Evolutionary conservation across 2,113 vertebrate genomes (phyloP).

Genomic region (Pelmatolapia mariae): DNA sequence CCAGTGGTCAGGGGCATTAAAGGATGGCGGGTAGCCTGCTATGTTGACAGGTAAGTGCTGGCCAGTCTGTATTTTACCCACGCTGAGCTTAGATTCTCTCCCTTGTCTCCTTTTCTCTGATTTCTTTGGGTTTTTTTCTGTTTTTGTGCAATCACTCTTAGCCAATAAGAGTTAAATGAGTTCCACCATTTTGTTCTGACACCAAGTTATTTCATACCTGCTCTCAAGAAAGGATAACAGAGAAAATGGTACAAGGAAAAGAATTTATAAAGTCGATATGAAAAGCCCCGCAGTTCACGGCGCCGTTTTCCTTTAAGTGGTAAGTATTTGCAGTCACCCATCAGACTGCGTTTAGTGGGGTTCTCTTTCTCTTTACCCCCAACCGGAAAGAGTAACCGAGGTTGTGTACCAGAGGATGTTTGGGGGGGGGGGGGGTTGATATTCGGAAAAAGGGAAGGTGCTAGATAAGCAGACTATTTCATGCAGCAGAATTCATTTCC

Average conservation of each 20-base stretch:
- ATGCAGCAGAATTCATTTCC: slow-evolving; percentile 69
- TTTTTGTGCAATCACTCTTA: not conserved
- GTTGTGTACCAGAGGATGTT: not conserved
- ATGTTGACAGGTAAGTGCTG: slow-evolving; percentile 52
- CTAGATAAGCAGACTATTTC: slow-evolving; percentile 69
- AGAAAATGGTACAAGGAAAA: slow-evolving; percentile 36
- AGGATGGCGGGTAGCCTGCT: slow-evolving; percentile 18
- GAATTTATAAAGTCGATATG: slow-evolving; percentile 4
- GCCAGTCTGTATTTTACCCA: slow-evolving; percentile 7
- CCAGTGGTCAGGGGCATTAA: slow-evolving; percentile 34
- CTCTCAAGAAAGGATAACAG: not conserved
- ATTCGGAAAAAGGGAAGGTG: not conserved
- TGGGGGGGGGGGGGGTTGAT: not conserved
- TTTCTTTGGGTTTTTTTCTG: rapidly evolving
- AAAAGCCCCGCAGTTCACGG: not conserved
- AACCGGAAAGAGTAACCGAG: not conserved
- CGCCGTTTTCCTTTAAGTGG: not conserved
- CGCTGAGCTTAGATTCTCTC: slow-evolving; percentile 7
- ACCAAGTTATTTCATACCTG: not conserved
- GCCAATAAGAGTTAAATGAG: not conserved
- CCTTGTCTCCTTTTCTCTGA: slow-evolving; percentile 20
- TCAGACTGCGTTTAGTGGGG: not conserved
- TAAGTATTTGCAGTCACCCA: slow-evolving; percentile 24
- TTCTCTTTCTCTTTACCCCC: not conserved
- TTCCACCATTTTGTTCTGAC: not conserved